These are phyloP conservation scores for Channa argus DNA, from an alignment of 2,113 vertebrate species.

Conservation along the genomic window DNA sequence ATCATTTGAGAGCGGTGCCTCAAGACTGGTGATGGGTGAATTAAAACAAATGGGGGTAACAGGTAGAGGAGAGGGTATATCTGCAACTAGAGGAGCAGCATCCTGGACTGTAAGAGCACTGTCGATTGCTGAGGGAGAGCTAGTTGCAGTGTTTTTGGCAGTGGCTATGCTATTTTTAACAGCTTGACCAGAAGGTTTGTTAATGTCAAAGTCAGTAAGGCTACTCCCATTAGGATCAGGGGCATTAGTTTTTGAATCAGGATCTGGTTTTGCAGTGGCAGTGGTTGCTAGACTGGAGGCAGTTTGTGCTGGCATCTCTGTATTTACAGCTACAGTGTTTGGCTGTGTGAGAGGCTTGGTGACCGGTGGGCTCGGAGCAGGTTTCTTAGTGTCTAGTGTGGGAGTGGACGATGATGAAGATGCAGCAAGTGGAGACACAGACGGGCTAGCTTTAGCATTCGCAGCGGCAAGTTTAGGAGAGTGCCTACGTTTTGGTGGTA, in stretches of 20 bases:
- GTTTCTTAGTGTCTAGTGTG: slow-evolving; percentile 41
- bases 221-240: slow-evolving; percentile 14
- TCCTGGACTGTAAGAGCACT: slow-evolving; percentile 28
- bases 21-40: neutral
- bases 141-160: slow-evolving; percentile 24
- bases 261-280: slow-evolving; percentile 47
- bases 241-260: slow-evolving; percentile 22
- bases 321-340: slow-evolving; percentile 39
- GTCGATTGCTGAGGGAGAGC: slow-evolving; percentile 26
- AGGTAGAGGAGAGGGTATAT: slow-evolving; percentile 49
- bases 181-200: slow-evolving; percentile 37
- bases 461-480: slow-evolving; percentile 75
- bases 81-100: slow-evolving; percentile 39
- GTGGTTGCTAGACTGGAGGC: slow-evolving; percentile 42
- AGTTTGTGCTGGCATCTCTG: slow-evolving; percentile 70
- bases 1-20: neutral
- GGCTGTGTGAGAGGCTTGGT: slow-evolving; percentile 20
- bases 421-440: slow-evolving; percentile 70
- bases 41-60: slow-evolving; percentile 16
- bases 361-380: slow-evolving; percentile 56
- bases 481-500: slow-evolving; percentile 76
- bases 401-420: slow-evolving; percentile 55
- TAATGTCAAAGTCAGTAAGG: slow-evolving; percentile 36
- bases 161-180: slow-evolving; percentile 14
- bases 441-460: slow-evolving; percentile 69